Conservation (phyloP, 2,113 vertebrate genomes). For the Barbus barbus region DNA sequence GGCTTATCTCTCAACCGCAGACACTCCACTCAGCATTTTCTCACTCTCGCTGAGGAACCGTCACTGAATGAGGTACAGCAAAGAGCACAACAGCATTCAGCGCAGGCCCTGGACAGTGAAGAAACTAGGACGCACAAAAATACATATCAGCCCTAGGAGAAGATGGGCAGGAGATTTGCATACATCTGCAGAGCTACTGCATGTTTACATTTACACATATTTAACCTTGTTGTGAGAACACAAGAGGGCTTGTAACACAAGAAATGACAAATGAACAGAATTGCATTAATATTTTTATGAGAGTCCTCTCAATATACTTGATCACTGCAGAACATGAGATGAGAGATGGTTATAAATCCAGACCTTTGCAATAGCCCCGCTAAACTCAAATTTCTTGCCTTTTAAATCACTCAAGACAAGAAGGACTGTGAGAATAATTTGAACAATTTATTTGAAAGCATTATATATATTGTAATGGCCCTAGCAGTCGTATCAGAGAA, state of each 20-base stretch:
- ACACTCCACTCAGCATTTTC: constrained; percentile 16
- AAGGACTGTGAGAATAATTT: neutral
- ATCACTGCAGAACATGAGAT: neutral
- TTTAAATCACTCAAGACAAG: neutral
- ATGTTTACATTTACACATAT: neutral
- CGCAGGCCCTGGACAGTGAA: neutral
- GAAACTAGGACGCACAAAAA: constrained; percentile 7
- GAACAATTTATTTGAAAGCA: neutral
- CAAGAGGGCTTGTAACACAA: neutral
- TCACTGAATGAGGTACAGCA: neutral
- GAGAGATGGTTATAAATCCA: neutral
- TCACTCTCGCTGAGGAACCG: neutral
- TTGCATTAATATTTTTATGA: neutral
- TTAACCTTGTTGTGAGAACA: neutral
- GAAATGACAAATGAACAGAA: too few species aligned
- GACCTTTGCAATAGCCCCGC: neutral
- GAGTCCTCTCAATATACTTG: neutral
- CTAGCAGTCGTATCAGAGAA: too few species aligned
- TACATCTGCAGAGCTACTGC: neutral
- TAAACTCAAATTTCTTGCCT: neutral
- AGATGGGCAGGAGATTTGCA: neutral
- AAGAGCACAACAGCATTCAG: neutral
- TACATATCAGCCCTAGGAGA: neutral
- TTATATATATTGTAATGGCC: neutral
- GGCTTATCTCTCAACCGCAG: constrained; percentile 30